phyloP scores from a whole-genome alignment of 1,140 invertebrate genomes.

The Diorhabda sublineata region DNA sequence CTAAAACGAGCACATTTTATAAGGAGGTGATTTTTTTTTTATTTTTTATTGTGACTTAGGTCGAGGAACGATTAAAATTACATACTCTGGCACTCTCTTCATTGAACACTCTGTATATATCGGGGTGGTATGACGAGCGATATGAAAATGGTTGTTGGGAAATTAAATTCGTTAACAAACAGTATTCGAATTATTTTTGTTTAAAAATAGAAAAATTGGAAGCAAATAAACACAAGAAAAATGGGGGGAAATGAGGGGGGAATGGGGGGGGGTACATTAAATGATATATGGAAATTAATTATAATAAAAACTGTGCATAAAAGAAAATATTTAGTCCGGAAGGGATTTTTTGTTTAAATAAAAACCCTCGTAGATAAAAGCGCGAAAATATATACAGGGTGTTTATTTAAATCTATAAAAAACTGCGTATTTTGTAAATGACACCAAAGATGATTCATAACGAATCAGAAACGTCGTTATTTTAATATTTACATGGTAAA shows the following conservation, averaged over 20 bases:
- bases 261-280: too few species aligned
- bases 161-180: background rate
- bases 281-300: background rate
- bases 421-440: too few species aligned
- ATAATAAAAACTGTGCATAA: background rate
- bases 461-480: too few species aligned
- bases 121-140: background rate
- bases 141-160: background rate
- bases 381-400: too few species aligned
- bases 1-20: conserved; percentile 19
- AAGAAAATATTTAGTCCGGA: too few species aligned
- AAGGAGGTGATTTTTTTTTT: conserved; percentile 2
- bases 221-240: background rate
- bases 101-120: background rate
- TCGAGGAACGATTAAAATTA: background rate
- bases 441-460: too few species aligned
- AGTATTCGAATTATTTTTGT: background rate
- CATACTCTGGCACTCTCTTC: background rate
- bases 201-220: background rate
- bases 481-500: too few species aligned
- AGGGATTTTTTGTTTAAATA: too few species aligned
- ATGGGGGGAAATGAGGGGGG: too few species aligned
- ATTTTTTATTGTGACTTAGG: background rate
- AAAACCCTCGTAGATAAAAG: too few species aligned
- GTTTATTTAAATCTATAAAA: too few species aligned